Conservation (phyloP, 2,888 invertebrate species). For the Hyles lineata region DNA sequence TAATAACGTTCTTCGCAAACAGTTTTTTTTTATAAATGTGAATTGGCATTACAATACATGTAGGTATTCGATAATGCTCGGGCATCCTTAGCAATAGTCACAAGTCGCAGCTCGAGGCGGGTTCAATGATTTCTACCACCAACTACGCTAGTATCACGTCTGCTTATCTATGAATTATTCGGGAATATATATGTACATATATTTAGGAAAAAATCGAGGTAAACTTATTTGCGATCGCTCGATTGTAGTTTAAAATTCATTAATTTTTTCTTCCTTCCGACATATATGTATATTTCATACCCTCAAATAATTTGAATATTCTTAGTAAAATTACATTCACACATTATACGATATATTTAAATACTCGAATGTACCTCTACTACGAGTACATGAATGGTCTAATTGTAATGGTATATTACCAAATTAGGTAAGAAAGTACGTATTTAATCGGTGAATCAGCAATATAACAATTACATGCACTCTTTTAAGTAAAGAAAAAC, state of each 20-base stretch:
- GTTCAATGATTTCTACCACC: constrained; percentile 53
- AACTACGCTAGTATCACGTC: constrained; percentile 45
- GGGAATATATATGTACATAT: constrained; percentile 39
- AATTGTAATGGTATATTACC: too few species aligned
- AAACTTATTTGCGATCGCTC: constrained; percentile 18
- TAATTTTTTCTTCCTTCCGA: constrained; percentile 31
- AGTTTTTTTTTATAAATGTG: background rate
- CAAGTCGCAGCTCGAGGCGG: constrained; percentile 36
- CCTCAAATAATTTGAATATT: background rate
- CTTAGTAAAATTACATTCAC: background rate
- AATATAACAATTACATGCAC: too few species aligned
- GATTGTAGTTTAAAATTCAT: constrained; percentile 20
- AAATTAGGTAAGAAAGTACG: too few species aligned
- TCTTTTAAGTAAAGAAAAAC: too few species aligned
- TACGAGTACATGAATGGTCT: too few species aligned
- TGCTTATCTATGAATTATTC: constrained; percentile 41
- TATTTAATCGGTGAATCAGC: too few species aligned
- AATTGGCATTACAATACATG: background rate
- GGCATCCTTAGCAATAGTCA: constrained; percentile 25
- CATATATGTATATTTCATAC: background rate
- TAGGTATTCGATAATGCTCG: background rate
- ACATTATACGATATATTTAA: too few species aligned
- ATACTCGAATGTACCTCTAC: too few species aligned
- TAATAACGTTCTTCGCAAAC: too few species aligned
- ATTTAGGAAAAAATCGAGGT: constrained; percentile 24